Base-by-base conservation (phyloP, 2,113 vertebrate species). In the Lophotis ruficrista region DNA sequence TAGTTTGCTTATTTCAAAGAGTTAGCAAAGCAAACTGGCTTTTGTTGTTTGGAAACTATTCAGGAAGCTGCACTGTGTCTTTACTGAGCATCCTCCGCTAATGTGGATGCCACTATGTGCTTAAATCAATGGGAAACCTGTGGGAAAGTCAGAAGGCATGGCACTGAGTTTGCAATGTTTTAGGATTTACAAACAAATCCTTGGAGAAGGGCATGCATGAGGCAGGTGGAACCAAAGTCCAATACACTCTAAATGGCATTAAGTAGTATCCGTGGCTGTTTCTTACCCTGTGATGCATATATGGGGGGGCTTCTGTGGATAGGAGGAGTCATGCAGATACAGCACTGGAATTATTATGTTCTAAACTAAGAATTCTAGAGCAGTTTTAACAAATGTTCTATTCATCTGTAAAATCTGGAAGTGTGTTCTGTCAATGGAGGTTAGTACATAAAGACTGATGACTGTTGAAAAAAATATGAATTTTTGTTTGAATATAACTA, bases 401-500 rank as follows among this genome's bases (percentile, higher is more conserved):
- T 93, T 92, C 76, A 92, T 94, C 86, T 94, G 69, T 90, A 73
- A 86, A 78, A 81, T 88, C 89, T 89, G 80, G 77, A 84, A 82
- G 79, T 84, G 56, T 43, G 17, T 84, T 90, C 92, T 92, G 76
- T 90, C 85, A 87, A 31, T 92, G 65, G 90, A 81, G 82, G 88
- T 90, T 96, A 64, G 92, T 84, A 64, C 69, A 82, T 88, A 82
- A 78, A 94, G 83, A 84, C 77, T 89, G 94, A 83, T 86, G 92
- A 87, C 76, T 80, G 77, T 33, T 81, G 37, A 76, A 90, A 90
- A 85, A 87, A 33, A 11, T 4, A 45, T 83, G 66, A 92, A 93
- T 86, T 93, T 92, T 90, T 92, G 66, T 96, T 93, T 87, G 80
- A 90, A 45, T 94, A 37, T 89, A 92, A 92, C 76, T 96, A 56